Conservation (phyloP, 2,888 invertebrate genomes). For the Campaea margaritaria region DNA sequence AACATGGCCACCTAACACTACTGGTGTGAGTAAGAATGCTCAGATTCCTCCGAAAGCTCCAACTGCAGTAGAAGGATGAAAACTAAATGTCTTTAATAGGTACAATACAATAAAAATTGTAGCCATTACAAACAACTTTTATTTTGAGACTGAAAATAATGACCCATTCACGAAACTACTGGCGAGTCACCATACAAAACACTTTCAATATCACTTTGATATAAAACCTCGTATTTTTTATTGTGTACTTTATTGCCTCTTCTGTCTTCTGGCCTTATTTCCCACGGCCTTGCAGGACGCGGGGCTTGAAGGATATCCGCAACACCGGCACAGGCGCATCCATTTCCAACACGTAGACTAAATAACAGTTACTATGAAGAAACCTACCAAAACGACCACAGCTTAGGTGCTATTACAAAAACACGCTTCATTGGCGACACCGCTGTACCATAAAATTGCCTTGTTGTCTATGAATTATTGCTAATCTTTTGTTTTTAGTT, state of each 20-base stretch:
- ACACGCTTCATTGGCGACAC: constrained; percentile 59
- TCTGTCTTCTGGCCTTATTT: constrained; percentile 22
- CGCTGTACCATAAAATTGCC: constrained; percentile 65
- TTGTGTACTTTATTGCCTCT: constrained; percentile 30
- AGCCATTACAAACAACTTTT: not conserved
- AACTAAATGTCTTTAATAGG: too few relatives aligned
- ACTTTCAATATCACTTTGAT: constrained; percentile 9
- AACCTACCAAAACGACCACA: constrained; percentile 29
- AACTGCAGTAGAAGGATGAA: too few relatives aligned
- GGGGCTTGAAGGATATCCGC: constrained; percentile 55
- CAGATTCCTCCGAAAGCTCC: too few relatives aligned
- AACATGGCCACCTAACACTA: too few relatives aligned
- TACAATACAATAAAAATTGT: too few relatives aligned
- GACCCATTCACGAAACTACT: constrained; percentile 10
- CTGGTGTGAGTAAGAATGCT: too few relatives aligned
- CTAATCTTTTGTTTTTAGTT: constrained; percentile 36
- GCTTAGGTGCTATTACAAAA: constrained; percentile 14
- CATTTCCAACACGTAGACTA: constrained; percentile 18
- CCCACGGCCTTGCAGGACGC: constrained; percentile 54
- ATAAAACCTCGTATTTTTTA: constrained; percentile 28
- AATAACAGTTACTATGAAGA: constrained; percentile 19
- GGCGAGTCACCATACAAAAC: constrained; percentile 12
- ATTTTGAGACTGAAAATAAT: constrained; percentile 2
- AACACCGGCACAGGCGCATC: constrained; percentile 31
- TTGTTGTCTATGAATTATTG: constrained; percentile 50